Conservation (phyloP, 2,113 vertebrate species). For the Rhodinocichla rosea region DNA sequence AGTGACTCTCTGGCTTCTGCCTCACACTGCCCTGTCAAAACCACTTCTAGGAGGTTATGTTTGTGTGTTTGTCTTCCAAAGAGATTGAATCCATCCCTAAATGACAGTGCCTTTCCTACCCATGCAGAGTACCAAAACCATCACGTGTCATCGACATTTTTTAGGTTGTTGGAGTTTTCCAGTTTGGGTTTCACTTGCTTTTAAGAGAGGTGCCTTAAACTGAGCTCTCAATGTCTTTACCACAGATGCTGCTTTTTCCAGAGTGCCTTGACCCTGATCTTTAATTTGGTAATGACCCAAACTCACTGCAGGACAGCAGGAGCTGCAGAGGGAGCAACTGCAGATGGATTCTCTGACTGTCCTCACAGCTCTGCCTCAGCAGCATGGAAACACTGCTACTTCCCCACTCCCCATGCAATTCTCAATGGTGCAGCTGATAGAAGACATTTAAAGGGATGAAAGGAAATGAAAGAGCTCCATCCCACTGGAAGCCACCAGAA, state of each 20-base stretch:
- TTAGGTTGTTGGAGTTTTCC: background rate
- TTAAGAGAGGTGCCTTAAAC: background rate
- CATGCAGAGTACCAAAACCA: background rate
- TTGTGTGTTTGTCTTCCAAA: background rate
- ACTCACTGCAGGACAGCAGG: background rate
- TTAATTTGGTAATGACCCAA: background rate
- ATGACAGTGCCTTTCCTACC: background rate
- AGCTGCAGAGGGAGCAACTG: fast-evolving
- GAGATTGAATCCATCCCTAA: background rate
- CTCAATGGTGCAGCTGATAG: background rate
- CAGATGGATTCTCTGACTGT: background rate
- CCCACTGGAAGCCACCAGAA: constrained; percentile 7
- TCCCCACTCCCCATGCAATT: background rate
- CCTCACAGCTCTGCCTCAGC: background rate
- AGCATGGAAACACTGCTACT: background rate
- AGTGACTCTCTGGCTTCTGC: background rate
- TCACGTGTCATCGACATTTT: background rate
- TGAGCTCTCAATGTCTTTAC: background rate
- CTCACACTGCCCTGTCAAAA: background rate
- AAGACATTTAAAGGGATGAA: constrained; percentile 20
- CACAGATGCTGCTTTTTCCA: background rate
- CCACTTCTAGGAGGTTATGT: background rate
- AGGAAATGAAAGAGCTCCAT: background rate
- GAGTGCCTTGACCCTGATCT: background rate
- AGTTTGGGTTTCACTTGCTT: background rate